Conservation (phyloP, 2,888 invertebrate genomes). For the Acholoe squamosa region DNA sequence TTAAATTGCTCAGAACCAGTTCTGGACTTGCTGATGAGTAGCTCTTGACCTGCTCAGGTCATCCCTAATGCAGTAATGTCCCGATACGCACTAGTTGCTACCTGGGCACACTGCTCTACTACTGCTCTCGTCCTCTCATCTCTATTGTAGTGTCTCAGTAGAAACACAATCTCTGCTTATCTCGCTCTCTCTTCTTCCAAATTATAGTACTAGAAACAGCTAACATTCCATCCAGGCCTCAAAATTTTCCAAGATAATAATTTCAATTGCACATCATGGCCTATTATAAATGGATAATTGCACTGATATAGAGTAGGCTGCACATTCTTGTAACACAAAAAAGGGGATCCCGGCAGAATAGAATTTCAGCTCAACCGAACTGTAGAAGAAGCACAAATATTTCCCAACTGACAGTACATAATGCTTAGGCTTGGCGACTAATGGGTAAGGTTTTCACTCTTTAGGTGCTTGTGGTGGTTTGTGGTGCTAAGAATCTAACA, state of each 20-base stretch:
- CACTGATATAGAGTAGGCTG: constrained; percentile 18
- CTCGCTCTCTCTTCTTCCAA: constrained; percentile 46
- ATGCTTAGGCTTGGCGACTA: constrained; percentile 54
- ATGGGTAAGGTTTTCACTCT: neutral
- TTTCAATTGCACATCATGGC: neutral
- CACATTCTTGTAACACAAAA: constrained; percentile 8
- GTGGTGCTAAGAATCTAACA: constrained; percentile 44
- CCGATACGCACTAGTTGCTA: neutral
- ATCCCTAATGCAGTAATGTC: neutral
- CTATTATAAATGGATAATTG: neutral
- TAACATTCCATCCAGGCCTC: constrained; percentile 14
- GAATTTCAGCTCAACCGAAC: constrained; percentile 16
- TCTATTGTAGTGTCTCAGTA: neutral
- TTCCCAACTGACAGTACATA: constrained; percentile 60
- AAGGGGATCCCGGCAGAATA: neutral
- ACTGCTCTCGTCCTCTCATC: neutral
- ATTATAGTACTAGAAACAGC: constrained; percentile 11
- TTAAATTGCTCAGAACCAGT: no score
- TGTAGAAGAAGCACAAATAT: constrained; percentile 49
- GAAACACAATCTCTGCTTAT: neutral
- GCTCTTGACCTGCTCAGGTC: neutral
- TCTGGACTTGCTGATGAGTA: neutral
- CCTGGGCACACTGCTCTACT: neutral
- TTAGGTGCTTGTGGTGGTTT: constrained; percentile 49
- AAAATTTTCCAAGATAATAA: constrained; percentile 4